Conservation (phyloP, 2,888 invertebrate genomes). For the Tetrapedia diversipes region DNA sequence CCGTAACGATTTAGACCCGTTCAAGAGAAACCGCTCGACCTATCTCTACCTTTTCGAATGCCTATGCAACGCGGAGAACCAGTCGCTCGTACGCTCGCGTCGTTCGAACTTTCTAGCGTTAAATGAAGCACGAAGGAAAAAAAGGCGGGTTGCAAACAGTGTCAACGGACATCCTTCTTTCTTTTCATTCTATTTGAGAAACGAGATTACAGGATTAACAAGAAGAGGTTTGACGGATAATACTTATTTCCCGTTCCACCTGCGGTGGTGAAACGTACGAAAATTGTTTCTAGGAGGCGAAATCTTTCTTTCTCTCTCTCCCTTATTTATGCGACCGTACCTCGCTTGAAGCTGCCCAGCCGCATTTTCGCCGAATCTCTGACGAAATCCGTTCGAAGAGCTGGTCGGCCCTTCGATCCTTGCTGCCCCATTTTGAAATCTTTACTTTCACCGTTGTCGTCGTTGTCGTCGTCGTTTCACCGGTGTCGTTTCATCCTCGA, state of each 20-base stretch:
- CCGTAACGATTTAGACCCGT: constrained; percentile 56
- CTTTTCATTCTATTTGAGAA: background rate
- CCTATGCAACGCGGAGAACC: constrained; percentile 21
- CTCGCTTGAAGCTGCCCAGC: constrained; percentile 80
- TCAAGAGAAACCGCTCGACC: constrained; percentile 61
- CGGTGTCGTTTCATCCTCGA: constrained; percentile 34
- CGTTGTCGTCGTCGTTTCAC: too few relatives aligned
- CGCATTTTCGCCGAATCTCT: constrained; percentile 80
- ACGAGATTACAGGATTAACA: constrained; percentile 35
- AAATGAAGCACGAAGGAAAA: constrained; percentile 56
- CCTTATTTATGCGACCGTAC: constrained; percentile 58
- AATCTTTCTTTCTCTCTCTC: background rate
- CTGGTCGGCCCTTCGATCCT: constrained; percentile 78
- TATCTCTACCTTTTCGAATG: constrained; percentile 54
- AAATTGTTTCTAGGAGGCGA: background rate
- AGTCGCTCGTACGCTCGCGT: constrained; percentile 27
- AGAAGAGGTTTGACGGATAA: background rate
- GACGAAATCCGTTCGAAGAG: constrained; percentile 78
- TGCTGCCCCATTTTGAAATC: constrained; percentile 78
- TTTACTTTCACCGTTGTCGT: constrained; percentile 35
- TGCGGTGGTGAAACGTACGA: background rate
- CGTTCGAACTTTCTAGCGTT: constrained; percentile 57
- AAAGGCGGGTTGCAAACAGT: constrained; percentile 30
- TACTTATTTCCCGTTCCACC: constrained; percentile 4
- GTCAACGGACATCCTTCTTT: background rate